phyloP scores from a whole-genome alignment of 1,140 invertebrate species.

The Phortica variegata region DNA sequence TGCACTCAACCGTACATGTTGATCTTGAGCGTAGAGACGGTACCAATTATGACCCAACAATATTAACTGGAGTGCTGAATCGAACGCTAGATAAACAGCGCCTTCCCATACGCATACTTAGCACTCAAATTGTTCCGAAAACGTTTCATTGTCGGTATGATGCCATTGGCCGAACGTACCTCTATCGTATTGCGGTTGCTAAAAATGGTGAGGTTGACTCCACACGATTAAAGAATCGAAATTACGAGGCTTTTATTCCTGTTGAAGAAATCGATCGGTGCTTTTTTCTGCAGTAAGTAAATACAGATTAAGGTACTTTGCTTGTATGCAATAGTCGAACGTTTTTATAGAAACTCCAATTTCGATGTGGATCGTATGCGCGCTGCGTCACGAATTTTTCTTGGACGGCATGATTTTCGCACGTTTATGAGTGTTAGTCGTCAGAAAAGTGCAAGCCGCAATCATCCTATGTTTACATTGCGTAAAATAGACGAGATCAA shows the following conservation, averaged over 20 bases:
- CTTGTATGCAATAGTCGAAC: too few species aligned
- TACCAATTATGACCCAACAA: slow-evolving; percentile 57
- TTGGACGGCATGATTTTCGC: slow-evolving; percentile 69
- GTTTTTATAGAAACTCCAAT: slow-evolving; percentile 53
- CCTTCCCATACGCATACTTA: slow-evolving; percentile 61
- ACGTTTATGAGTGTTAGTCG: slow-evolving; percentile 63
- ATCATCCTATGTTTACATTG: slow-evolving; percentile 57
- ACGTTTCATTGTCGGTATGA: slow-evolving; percentile 64
- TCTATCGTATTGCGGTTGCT: slow-evolving; percentile 64
- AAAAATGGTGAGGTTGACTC: slow-evolving; percentile 29
- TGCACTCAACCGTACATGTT: slow-evolving; percentile 66
- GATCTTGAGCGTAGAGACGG: slow-evolving; percentile 60
- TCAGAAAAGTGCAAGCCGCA: slow-evolving; percentile 47
- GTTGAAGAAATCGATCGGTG: slow-evolving; percentile 48
- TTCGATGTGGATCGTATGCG: slow-evolving; percentile 65
- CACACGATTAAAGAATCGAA: slow-evolving; percentile 22
- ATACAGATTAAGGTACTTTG: too few species aligned
- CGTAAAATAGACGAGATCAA: slow-evolving; percentile 59
- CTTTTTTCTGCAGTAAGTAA: slow-evolving; percentile 44
- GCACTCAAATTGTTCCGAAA: slow-evolving; percentile 61
- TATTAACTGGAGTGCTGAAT: slow-evolving; percentile 61
- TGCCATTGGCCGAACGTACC: slow-evolving; percentile 66
- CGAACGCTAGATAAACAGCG: slow-evolving; percentile 61
- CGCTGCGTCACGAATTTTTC: slow-evolving; percentile 61
- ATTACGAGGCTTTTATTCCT: slow-evolving; percentile 32